phyloP scores from a whole-genome alignment of 2,888 invertebrate species.

The Caenorhabditis angaria region DNA sequence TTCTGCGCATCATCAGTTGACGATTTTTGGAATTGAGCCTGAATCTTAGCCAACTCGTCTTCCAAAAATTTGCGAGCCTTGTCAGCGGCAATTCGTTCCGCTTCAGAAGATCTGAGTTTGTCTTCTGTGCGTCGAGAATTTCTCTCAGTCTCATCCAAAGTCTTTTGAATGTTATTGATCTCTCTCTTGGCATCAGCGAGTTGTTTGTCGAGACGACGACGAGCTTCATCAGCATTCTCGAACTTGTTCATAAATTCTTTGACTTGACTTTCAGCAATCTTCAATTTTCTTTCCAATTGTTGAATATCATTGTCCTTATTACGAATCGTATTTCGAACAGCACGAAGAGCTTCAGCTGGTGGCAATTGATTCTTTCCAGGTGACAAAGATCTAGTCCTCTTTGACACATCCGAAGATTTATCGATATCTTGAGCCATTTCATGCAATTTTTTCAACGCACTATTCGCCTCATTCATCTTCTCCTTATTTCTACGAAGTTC shows the following conservation, averaged over 20 bases:
- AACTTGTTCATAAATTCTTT: slow-evolving; percentile 65
- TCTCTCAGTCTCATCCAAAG: slow-evolving; percentile 65
- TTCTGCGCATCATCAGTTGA: slow-evolving; percentile 65
- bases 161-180: slow-evolving; percentile 60
- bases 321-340: slow-evolving; percentile 64
- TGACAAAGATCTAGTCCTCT: slow-evolving; percentile 67
- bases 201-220: slow-evolving; percentile 67
- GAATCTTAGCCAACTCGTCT: slow-evolving; percentile 67
- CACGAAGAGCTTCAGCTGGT: slow-evolving; percentile 67
- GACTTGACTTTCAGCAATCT: slow-evolving; percentile 65
- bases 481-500: slow-evolving; percentile 66
- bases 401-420: slow-evolving; percentile 49
- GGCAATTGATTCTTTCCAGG: slow-evolving; percentile 65
- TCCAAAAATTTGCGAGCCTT: slow-evolving; percentile 68
- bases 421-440: slow-evolving; percentile 65
- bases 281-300: slow-evolving; percentile 67
- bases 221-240: slow-evolving; percentile 65
- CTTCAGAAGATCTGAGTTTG: slow-evolving; percentile 62
- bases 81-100: slow-evolving; percentile 64
- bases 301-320: slow-evolving; percentile 70
- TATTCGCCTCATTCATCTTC: slow-evolving; percentile 61
- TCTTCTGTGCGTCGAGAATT: slow-evolving; percentile 65
- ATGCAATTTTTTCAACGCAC: slow-evolving; percentile 67
- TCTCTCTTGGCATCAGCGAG: slow-evolving; percentile 62
- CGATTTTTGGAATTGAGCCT: slow-evolving; percentile 65